phyloP scores from a whole-genome alignment of 2,113 vertebrate genomes.

The Loxodonta africana region DNA sequence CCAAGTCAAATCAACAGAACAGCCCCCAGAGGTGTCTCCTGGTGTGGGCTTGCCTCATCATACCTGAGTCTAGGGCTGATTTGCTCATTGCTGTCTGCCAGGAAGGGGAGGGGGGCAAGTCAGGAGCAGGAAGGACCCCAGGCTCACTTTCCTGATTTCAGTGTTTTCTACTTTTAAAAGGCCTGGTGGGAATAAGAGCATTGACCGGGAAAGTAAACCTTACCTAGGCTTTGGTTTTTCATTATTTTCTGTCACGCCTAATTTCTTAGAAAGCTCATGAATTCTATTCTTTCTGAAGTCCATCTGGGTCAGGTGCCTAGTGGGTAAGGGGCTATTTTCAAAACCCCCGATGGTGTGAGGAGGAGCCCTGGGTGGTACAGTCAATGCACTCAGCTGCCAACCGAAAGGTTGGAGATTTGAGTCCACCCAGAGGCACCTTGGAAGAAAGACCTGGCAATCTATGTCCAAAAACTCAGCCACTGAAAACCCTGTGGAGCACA shows the following conservation, averaged over 20 bases:
- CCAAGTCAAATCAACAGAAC: background rate
- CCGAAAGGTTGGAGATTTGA: too few relatives aligned
- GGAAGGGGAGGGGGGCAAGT: too few relatives aligned
- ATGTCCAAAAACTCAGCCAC: background rate
- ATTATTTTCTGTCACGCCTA: background rate
- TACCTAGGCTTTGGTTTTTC: background rate
- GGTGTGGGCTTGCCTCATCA: background rate
- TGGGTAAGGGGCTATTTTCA: accelerated
- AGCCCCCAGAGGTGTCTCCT: too few relatives aligned
- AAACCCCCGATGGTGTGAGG: accelerated
- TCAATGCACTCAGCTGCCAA: too few relatives aligned
- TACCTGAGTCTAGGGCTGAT: accelerated
- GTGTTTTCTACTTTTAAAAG: background rate
- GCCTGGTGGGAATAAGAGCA: background rate
- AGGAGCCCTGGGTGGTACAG: too few relatives aligned
- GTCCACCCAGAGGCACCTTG: background rate
- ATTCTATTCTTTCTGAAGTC: background rate
- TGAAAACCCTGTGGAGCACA: background rate
- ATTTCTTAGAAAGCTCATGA: background rate
- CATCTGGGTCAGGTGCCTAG: too few relatives aligned
- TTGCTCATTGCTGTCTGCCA: accelerated
- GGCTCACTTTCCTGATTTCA: background rate
- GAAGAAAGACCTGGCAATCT: background rate
- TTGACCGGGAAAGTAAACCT: background rate
- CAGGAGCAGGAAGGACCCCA: background rate